Conservation (phyloP, 2,888 invertebrate genomes). For the Eilema depressum region DNA sequence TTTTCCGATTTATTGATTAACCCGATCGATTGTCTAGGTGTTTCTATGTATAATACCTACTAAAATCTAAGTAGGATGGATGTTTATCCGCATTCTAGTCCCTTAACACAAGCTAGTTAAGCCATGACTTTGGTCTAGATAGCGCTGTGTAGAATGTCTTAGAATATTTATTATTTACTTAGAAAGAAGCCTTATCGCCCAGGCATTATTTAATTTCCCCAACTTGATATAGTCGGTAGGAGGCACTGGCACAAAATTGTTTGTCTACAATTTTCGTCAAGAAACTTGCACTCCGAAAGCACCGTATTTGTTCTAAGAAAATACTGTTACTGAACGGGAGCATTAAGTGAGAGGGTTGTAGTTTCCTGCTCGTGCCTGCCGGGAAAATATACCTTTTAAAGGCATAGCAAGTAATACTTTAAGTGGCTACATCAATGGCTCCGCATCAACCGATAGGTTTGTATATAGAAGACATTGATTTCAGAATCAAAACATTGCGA, state of each 20-base stretch:
- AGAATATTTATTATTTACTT: no score
- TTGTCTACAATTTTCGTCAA: constrained; percentile 4
- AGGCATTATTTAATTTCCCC: not conserved
- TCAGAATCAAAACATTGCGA: not conserved
- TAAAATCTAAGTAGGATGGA: no score
- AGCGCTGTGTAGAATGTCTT: no score
- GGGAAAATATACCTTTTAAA: constrained; percentile 1
- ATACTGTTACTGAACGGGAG: not conserved
- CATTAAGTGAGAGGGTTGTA: not conserved
- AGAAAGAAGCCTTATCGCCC: not conserved
- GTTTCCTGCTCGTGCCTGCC: not conserved
- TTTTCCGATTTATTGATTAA: no score
- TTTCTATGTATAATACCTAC: no score
- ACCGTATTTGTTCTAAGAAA: not conserved
- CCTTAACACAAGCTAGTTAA: no score
- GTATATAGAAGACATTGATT: not conserved
- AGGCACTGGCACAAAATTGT: not conserved
- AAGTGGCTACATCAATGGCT: not conserved
- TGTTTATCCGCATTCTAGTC: no score
- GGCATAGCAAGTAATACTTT: constrained; percentile 4
- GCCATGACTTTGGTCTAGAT: no score
- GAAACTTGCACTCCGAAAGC: not conserved
- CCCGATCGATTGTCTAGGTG: no score
- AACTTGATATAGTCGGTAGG: not conserved
- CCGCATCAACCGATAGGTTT: not conserved